Evolutionary conservation across 2,113 vertebrate genomes (phyloP).

Genomic region (Barbus barbus): DNA sequence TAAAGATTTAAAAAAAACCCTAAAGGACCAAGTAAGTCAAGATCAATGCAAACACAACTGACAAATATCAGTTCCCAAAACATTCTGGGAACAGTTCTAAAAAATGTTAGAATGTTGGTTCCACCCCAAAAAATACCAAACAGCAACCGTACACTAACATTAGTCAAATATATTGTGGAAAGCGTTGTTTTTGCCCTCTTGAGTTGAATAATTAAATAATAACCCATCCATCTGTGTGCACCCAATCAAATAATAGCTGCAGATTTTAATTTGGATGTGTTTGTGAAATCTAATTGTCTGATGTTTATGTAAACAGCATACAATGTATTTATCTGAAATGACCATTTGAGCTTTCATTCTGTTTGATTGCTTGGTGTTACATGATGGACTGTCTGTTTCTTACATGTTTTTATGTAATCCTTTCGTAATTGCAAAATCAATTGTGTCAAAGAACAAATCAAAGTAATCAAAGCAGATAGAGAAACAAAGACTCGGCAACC

Average conservation of each 20-base stretch:
- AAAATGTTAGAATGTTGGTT: background rate
- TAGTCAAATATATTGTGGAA: background rate
- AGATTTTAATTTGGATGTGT: background rate
- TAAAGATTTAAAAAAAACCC: too few relatives aligned
- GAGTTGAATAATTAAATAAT: background rate
- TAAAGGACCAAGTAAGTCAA: too few relatives aligned
- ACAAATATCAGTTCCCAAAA: background rate
- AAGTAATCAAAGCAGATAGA: constrained; percentile 12
- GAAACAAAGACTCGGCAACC: constrained; percentile 2
- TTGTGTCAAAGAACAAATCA: constrained; percentile 11
- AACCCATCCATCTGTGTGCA: background rate
- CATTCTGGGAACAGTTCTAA: background rate
- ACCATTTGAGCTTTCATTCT: background rate
- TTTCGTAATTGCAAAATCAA: constrained; percentile 4
- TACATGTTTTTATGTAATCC: constrained; percentile 5
- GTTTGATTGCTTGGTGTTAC: background rate
- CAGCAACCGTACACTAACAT: background rate
- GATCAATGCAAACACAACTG: background rate
- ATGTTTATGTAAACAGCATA: background rate
- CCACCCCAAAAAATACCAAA: background rate
- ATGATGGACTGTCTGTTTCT: background rate
- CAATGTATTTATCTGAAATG: background rate
- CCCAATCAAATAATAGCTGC: background rate
- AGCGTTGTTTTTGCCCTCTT: background rate
- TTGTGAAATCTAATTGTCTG: background rate